Percentiles rank a stretch among this genome's conserved stretches.
Conservation (phyloP, 2,888 invertebrate genomes). For the Pilophorus perplexus region DNA sequence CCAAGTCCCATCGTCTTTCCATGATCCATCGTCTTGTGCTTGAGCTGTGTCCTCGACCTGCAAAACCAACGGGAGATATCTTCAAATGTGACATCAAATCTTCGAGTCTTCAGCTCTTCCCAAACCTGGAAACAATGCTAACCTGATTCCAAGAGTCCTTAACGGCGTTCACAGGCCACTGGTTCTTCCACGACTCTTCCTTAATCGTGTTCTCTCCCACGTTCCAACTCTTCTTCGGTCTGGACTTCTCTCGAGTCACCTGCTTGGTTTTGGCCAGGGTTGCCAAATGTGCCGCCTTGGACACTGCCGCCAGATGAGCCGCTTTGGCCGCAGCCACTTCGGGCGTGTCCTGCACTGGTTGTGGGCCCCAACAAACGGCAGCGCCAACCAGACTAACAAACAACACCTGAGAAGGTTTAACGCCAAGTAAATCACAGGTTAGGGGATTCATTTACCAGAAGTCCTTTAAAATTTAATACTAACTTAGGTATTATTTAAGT, state of each 20-base stretch:
- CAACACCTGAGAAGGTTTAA: no score
- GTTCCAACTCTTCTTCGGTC: not conserved
- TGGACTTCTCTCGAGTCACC: not conserved
- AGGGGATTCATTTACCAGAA: no score
- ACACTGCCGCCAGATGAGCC: slow-evolving; percentile 18
- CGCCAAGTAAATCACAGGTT: no score
- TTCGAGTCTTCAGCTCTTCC: no score
- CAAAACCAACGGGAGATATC: no score
- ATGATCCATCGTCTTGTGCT: slow-evolving; percentile 10
- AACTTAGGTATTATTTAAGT: no score
- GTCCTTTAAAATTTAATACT: no score
- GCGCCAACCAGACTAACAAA: not conserved
- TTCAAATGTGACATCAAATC: no score
- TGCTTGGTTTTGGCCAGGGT: not conserved
- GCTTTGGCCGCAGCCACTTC: slow-evolving; percentile 31
- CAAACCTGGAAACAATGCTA: no score
- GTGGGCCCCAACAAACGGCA: not conserved
- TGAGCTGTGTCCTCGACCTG: not conserved
- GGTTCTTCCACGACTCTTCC: not conserved
- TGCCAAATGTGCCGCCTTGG: not conserved
- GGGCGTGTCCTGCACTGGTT: slow-evolving; percentile 19
- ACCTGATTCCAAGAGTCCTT: no score
- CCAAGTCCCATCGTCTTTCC: slow-evolving; percentile 29
- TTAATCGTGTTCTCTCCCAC: not conserved
- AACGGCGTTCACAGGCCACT: not conserved